A percentile compares a stretch with the other conserved stretches of the same genome.
Evolutionary conservation across 1,140 invertebrate genomes (phyloP).

Genomic region (Dendrolimus kikuchii): DNA sequence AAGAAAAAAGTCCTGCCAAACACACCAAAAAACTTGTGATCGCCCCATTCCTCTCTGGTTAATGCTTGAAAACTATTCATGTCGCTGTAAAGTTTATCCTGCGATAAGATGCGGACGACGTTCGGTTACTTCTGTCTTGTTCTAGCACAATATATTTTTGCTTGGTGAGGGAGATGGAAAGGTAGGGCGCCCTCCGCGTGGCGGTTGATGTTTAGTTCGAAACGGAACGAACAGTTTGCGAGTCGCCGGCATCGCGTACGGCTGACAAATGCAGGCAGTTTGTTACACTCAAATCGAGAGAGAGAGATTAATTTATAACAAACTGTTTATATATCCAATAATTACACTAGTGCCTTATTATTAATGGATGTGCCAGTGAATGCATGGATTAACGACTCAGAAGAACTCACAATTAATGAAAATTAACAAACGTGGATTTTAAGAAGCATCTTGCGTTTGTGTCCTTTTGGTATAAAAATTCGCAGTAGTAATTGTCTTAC

Average conservation of each 20-base stretch:
- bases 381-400: constrained; percentile 50
- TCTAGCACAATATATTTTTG: constrained; percentile 31
- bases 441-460: constrained; percentile 50
- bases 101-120: constrained; percentile 52
- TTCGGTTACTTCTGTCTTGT: constrained; percentile 36
- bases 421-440: constrained; percentile 47
- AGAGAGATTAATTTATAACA: constrained; percentile 42
- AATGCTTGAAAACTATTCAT: constrained; percentile 59
- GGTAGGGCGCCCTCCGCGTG: constrained; percentile 60
- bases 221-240: constrained; percentile 63
- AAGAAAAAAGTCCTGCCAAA: constrained; percentile 56
- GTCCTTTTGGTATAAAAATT: constrained; percentile 66
- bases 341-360: constrained; percentile 53
- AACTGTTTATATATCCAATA: constrained; percentile 43
- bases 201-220: constrained; percentile 59
- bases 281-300: constrained; percentile 57
- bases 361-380: constrained; percentile 62
- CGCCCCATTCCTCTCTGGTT: constrained; percentile 54
- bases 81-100: constrained; percentile 62
- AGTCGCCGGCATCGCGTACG: constrained; percentile 64
- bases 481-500: constrained; percentile 31
- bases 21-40: constrained; percentile 52
- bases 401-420: constrained; percentile 31
- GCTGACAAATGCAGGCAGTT: constrained; percentile 55
- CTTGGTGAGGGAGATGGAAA: constrained; percentile 55